Conservation (phyloP, 2,888 invertebrate genomes). For the Globia sparganii region DNA sequence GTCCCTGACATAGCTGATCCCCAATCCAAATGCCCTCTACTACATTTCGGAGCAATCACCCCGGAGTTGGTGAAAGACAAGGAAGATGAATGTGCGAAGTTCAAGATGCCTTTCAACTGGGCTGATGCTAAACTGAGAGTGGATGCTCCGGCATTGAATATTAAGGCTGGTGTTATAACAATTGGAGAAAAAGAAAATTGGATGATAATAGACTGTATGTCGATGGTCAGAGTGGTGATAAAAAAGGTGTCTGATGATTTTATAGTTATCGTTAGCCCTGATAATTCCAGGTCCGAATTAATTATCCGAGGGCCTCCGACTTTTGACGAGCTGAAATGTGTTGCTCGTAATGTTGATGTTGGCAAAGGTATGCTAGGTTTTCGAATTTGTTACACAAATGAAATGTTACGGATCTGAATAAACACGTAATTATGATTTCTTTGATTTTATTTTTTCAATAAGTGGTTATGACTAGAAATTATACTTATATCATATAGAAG, state of each 20-base stretch:
- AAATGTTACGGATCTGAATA: background rate
- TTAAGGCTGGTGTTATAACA: conserved; percentile 1
- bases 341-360: conserved; percentile 50
- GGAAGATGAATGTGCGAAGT: conserved; percentile 30
- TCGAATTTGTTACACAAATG: conserved; percentile 21
- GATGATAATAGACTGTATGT: conserved; percentile 34
- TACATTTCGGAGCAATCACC: conserved; percentile 21
- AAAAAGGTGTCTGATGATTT: conserved; percentile 34
- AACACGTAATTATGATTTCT: background rate
- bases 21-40: conserved; percentile 17
- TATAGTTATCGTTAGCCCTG: conserved; percentile 36
- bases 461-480: too few relatives aligned
- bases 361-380: conserved; percentile 28
- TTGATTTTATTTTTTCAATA: background rate
- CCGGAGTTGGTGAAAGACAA: conserved; percentile 21
- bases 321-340: conserved; percentile 47
- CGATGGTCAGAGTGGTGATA: conserved; percentile 13
- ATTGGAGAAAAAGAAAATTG: conserved; percentile 47
- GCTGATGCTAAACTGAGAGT: conserved; percentile 44
- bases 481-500: too few relatives aligned
- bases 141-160: conserved; percentile 10
- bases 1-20: background rate
- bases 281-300: conserved; percentile 23
- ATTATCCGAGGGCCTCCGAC: conserved; percentile 15
- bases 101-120: conserved; percentile 51